phyloP scores from a whole-genome alignment of 2,797 vertebrate species.

The Tokudaia tokunoshimensis region DNA sequence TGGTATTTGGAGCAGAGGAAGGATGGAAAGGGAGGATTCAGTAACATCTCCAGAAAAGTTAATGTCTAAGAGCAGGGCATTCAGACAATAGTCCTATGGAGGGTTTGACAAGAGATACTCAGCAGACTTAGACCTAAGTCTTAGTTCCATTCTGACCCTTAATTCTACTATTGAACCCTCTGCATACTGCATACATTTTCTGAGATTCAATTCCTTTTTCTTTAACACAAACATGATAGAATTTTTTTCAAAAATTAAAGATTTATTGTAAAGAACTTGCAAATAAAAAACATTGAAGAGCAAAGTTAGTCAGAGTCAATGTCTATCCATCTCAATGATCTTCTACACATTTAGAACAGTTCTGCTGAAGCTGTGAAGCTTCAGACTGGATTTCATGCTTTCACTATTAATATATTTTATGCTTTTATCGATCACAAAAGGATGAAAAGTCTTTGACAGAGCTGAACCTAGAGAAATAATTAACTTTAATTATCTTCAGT shows the following conservation, averaged over 20 bases:
- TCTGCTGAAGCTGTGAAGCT: background rate
- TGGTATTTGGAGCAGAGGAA: background rate
- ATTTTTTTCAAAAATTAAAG: background rate
- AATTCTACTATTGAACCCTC: background rate
- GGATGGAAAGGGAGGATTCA: fast-evolving
- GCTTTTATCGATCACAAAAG: background rate
- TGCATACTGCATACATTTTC: background rate
- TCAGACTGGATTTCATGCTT: background rate
- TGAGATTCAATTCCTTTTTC: background rate
- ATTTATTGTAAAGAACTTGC: background rate
- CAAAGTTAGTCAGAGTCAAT: background rate
- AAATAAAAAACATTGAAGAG: background rate
- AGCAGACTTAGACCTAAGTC: background rate
- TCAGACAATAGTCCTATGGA: background rate
- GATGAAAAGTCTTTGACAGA: background rate
- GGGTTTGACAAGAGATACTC: background rate
- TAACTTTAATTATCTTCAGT: background rate
- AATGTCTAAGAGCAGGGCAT: background rate
- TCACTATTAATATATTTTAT: background rate
- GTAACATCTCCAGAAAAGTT: background rate
- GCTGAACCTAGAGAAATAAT: background rate
- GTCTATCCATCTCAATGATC: background rate
- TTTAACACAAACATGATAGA: background rate
- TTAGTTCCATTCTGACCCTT: background rate
- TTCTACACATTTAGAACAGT: background rate